A percentile compares a stretch with the other conserved stretches of the same genome.
These are phyloP conservation scores for Cyphomyrmex costatus DNA, from an alignment of 1,140 invertebrate genomes.

Conservation along the genomic window DNA sequence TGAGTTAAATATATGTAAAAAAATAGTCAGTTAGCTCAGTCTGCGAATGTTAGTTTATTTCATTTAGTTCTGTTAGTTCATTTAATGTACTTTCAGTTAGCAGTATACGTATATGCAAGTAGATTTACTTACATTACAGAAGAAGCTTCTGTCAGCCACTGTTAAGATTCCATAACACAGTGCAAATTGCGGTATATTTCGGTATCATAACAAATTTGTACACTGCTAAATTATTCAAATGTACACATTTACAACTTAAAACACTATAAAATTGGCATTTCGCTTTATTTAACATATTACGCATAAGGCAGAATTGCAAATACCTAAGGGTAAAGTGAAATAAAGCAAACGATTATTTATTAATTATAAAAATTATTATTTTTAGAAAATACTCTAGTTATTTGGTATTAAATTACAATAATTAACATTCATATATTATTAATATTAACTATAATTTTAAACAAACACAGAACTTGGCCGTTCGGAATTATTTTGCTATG, in stretches of 20 bases:
- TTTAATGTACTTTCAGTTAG: constrained; percentile 57
- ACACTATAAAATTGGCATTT: neutral
- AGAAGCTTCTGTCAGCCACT: neutral
- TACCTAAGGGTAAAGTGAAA: too few species aligned
- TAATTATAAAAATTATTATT: too few species aligned
- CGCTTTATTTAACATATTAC: neutral
- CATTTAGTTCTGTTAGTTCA: constrained; percentile 50
- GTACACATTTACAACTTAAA: neutral
- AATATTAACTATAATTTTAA: too few species aligned
- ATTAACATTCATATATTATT: too few species aligned
- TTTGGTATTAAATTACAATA: too few species aligned
- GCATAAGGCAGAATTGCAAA: too few species aligned
- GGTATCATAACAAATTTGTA: neutral
- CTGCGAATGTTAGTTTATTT: constrained; percentile 47
- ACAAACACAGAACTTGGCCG: too few species aligned
- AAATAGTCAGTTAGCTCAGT: constrained; percentile 8
- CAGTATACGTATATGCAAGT: neutral
- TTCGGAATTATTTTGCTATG: too few species aligned
- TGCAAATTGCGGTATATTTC: constrained; percentile 17
- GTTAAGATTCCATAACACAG: constrained; percentile 18
- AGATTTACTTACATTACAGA: constrained; percentile 32
- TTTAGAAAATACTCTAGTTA: too few species aligned
- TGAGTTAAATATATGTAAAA: constrained; percentile 28
- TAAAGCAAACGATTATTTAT: too few species aligned
- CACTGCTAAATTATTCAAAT: neutral